A percentile compares a stretch with the other conserved stretches of the same genome.
Evolutionary conservation across 1,140 invertebrate genomes (phyloP).

Genomic region (Aradophagus sp.): DNA sequence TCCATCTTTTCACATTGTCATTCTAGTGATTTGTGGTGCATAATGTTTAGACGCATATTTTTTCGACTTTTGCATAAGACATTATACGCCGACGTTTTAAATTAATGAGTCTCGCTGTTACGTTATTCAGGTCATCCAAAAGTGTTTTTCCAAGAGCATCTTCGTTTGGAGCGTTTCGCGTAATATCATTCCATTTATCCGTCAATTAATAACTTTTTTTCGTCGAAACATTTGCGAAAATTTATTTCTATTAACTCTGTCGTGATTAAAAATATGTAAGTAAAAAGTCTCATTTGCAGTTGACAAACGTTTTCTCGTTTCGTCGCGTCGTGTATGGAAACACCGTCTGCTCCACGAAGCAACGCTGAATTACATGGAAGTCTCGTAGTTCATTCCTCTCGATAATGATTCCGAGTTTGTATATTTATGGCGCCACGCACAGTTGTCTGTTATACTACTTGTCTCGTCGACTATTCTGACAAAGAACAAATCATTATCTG

Average conservation of each 20-base stretch:
- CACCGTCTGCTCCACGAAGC: slow-evolving; percentile 15
- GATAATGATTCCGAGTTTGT: slow-evolving; percentile 52
- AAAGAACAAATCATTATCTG: slow-evolving; percentile 54
- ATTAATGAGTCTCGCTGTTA: slow-evolving; percentile 48
- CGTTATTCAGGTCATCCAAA: slow-evolving; percentile 50
- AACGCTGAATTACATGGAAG: slow-evolving; percentile 36
- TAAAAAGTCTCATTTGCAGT: too few species aligned
- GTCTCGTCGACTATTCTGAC: slow-evolving; percentile 50
- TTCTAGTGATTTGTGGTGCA: slow-evolving; percentile 36
- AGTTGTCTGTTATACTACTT: slow-evolving; percentile 52
- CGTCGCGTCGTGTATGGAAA: slow-evolving; percentile 3
- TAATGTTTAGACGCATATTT: slow-evolving; percentile 37
- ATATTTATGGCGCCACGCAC: slow-evolving; percentile 52
- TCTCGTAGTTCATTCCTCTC: slow-evolving; percentile 50
- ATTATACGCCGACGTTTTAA: slow-evolving; percentile 42
- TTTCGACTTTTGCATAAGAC: slow-evolving; percentile 47
- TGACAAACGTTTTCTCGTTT: neutral
- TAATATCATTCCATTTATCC: slow-evolving; percentile 2
- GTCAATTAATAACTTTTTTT: slow-evolving; percentile 21
- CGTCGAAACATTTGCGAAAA: neutral
- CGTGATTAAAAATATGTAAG: too few species aligned
- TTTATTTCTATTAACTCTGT: too few species aligned
- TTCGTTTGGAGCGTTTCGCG: slow-evolving; percentile 26
- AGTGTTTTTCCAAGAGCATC: slow-evolving; percentile 48
- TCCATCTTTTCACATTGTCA: slow-evolving; percentile 9